Evolutionary conservation across 1,140 invertebrate genomes (phyloP).

Genomic region (Antheraea mylitta): DNA sequence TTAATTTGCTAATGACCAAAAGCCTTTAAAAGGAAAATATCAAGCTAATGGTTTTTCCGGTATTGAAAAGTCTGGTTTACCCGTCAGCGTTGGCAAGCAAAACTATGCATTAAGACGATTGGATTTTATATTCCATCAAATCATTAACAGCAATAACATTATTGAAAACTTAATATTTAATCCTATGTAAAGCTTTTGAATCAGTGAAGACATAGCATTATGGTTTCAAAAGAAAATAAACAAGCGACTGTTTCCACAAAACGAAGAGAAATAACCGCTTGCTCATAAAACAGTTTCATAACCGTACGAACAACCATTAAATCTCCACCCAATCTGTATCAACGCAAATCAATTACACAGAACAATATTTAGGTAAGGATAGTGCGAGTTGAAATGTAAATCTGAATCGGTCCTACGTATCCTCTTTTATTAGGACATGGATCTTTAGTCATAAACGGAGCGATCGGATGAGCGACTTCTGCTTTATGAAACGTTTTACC

Average conservation of each 20-base stretch:
- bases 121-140: background rate
- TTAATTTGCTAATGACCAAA: background rate
- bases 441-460: background rate
- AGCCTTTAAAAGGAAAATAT: conserved; percentile 2
- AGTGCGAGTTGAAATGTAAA: background rate
- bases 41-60: background rate
- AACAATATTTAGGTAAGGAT: background rate
- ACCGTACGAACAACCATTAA: background rate
- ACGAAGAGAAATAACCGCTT: too few relatives aligned
- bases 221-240: too few relatives aligned
- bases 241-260: too few relatives aligned
- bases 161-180: too few relatives aligned
- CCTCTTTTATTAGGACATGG: background rate
- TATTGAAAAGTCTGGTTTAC: background rate
- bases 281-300: background rate
- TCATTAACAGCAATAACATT: too few relatives aligned
- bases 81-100: background rate
- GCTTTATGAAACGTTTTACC: too few relatives aligned
- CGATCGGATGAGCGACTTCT: background rate
- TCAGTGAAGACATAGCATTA: too few relatives aligned
- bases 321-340: background rate
- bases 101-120: background rate
- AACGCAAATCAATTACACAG: background rate
- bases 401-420: background rate
- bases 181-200: too few relatives aligned